Percentiles rank a stretch among this genome's conserved stretches.
phyloP scores from a whole-genome alignment of 2,113 vertebrate genomes.

The Crotalus tigris region DNA sequence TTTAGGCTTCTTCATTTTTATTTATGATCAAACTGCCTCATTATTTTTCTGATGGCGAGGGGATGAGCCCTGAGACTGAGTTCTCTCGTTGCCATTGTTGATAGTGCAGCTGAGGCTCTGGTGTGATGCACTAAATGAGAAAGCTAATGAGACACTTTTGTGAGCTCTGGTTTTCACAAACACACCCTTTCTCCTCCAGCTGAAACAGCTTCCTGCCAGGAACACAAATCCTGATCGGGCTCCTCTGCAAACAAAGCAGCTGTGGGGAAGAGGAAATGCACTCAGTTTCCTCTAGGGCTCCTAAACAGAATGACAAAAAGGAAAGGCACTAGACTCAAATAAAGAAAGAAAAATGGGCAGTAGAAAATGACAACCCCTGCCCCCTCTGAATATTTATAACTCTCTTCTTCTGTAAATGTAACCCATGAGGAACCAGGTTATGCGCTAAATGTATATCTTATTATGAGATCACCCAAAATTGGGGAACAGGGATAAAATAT shows the following conservation, averaged over 20 bases:
- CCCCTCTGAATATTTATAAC: not conserved
- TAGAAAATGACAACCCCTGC: not conserved
- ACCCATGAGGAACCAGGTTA: not conserved
- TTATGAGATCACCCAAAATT: not conserved
- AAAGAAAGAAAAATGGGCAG: not conserved
- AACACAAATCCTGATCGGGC: conserved; percentile 17
- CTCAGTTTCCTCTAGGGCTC: conserved; percentile 13
- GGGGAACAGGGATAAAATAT: not conserved
- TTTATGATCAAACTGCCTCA: not conserved
- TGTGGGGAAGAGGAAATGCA: conserved; percentile 24
- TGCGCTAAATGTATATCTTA: not conserved
- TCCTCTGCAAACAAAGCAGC: conserved; percentile 31
- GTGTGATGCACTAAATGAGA: conserved; percentile 6
- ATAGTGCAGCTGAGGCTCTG: not conserved
- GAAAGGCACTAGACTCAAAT: not conserved
- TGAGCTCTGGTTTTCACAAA: conserved; percentile 18
- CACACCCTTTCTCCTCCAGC: conserved; percentile 23
- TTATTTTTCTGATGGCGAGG: not conserved
- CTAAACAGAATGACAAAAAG: not conserved
- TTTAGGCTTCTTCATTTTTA: conserved; percentile 28
- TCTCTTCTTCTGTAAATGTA: not conserved
- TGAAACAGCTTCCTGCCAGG: conserved; percentile 17
- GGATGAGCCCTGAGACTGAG: not conserved
- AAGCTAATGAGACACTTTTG: conserved; percentile 13
- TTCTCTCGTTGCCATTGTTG: not conserved